These are phyloP conservation scores for Drosophila simulans DNA, from an alignment of 1,140 invertebrate genomes.

Conservation along the genomic window DNA sequence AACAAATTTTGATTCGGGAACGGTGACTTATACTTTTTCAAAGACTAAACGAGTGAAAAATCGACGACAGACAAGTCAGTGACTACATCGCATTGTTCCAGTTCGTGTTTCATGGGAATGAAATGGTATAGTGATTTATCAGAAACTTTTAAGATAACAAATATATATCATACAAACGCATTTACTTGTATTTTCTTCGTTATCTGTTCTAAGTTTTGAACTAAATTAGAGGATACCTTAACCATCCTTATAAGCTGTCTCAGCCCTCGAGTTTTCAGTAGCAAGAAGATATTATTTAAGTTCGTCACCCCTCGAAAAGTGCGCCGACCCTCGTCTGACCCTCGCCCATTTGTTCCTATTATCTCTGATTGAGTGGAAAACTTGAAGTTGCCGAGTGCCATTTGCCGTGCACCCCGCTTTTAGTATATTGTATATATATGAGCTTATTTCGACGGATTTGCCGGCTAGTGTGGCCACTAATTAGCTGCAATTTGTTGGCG, in stretches of 20 bases:
- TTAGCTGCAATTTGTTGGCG: constrained; percentile 74
- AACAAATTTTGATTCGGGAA: constrained; percentile 5
- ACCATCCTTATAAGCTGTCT: neutral
- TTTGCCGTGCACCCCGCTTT: neutral
- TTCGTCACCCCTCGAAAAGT: neutral
- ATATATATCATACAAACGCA: no score
- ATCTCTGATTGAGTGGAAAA: constrained; percentile 45
- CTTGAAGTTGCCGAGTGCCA: constrained; percentile 15
- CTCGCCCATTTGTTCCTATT: constrained; percentile 34
- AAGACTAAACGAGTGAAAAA: constrained; percentile 6
- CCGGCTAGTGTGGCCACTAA: constrained; percentile 40
- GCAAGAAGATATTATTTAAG: neutral
- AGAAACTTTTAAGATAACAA: neutral
- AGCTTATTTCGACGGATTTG: constrained; percentile 5
- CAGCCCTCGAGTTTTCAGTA: neutral
- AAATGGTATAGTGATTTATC: no score
- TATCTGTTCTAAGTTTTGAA: no score
- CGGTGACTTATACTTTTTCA: neutral
- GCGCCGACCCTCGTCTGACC: neutral
- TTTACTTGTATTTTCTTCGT: no score
- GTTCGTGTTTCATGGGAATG: neutral
- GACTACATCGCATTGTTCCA: neutral
- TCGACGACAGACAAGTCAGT: neutral
- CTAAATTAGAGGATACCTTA: no score
- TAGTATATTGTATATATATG: no score